Percentiles rank a stretch among this genome's conserved stretches.
phyloP scores from a whole-genome alignment of 1,140 invertebrate genomes.

The Lepidotrigona ventralis region DNA sequence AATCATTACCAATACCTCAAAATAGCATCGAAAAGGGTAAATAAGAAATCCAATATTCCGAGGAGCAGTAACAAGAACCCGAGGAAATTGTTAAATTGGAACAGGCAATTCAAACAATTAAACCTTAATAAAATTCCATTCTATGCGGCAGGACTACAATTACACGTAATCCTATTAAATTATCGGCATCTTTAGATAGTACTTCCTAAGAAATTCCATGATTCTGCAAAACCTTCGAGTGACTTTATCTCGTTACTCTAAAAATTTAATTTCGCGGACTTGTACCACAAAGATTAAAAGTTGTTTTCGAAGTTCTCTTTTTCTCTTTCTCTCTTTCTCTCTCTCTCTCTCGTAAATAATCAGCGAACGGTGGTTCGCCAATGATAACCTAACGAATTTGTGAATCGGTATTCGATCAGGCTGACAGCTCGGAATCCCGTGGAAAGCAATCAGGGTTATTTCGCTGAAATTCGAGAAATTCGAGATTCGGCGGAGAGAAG shows the following conservation, averaged over 20 bases:
- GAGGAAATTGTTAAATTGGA: neutral
- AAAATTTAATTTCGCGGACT: constrained; percentile 14
- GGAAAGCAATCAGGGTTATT: neutral
- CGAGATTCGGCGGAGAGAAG: constrained; percentile 4
- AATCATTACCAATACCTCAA: no score
- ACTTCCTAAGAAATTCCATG: neutral
- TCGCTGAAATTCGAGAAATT: constrained; percentile 28
- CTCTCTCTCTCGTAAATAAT: constrained; percentile 13
- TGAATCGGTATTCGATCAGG: neutral
- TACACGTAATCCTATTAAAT: neutral
- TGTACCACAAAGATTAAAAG: neutral
- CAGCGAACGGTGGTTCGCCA: neutral
- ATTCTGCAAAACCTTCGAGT: neutral
- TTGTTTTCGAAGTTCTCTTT: neutral
- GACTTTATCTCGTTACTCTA: neutral
- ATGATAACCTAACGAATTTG: constrained; percentile 7
- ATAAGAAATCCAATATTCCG: no score
- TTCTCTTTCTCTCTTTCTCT: neutral
- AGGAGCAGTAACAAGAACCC: neutral
- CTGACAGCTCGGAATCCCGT: no score
- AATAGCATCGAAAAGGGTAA: no score
- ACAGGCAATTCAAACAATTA: neutral
- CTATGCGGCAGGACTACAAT: neutral
- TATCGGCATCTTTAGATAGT: neutral
- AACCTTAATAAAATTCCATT: neutral